These are phyloP conservation scores for Anoplopoma fimbria DNA, from an alignment of 2,113 vertebrate species.

Conservation along the genomic window DNA sequence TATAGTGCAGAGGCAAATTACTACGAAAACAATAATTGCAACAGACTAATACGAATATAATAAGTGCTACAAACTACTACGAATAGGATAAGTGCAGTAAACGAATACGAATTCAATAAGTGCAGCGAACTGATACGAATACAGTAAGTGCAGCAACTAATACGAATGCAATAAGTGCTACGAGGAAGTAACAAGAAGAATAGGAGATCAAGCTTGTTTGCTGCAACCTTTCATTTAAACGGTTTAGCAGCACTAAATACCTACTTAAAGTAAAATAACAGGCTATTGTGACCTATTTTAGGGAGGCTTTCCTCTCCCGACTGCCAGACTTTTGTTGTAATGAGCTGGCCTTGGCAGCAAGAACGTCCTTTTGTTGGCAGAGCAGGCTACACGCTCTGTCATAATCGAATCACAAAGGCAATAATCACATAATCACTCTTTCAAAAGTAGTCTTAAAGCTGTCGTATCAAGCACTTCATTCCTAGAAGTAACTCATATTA, in stretches of 20 bases:
- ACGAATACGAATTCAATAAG: too few relatives aligned
- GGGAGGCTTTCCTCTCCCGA: background rate
- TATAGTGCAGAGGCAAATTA: too few relatives aligned
- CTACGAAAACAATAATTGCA: too few relatives aligned
- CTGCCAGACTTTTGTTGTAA: constrained; percentile 45
- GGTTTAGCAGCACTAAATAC: background rate
- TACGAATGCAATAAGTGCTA: too few relatives aligned
- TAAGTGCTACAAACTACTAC: too few relatives aligned
- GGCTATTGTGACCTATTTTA: constrained; percentile 46
- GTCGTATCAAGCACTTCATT: background rate
- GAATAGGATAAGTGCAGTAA: too few relatives aligned
- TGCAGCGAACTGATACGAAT: too few relatives aligned
- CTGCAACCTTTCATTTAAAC: too few relatives aligned
- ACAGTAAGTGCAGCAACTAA: too few relatives aligned
- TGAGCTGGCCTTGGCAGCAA: constrained; percentile 45
- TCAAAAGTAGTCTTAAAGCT: constrained; percentile 36
- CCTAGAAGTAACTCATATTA: background rate
- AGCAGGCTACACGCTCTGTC: constrained; percentile 29
- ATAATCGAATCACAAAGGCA: constrained; percentile 52
- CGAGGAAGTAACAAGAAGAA: too few relatives aligned
- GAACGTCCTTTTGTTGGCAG: constrained; percentile 35
- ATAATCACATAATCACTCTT: constrained; percentile 56
- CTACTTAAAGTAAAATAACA: constrained; percentile 19
- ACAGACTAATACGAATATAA: too few relatives aligned
- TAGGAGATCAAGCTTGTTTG: too few relatives aligned